phyloP scores from a whole-genome alignment of 2,113 vertebrate genomes.

The Psilopogon haemacephalus region DNA sequence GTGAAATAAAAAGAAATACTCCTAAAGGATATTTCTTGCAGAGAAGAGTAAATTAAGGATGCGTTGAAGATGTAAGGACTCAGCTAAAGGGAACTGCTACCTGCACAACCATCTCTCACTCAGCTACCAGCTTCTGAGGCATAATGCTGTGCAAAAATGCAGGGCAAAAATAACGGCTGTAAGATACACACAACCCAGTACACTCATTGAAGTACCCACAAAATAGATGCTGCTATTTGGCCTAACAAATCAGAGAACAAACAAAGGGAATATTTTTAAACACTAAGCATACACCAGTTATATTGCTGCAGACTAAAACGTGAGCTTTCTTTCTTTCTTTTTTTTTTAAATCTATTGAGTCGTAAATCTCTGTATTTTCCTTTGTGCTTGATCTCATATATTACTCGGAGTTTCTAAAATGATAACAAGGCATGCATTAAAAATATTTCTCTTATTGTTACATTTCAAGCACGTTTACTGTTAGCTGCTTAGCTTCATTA shows the following conservation, averaged over 20 bases:
- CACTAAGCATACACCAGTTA: conserved; percentile 7
- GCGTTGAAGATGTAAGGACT: conserved; percentile 1
- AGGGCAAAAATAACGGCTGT: neutral
- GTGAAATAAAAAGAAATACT: conserved; percentile 51
- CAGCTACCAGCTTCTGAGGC: neutral
- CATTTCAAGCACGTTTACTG: conserved; percentile 84
- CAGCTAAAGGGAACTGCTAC: conserved; percentile 14
- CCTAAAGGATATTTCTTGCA: conserved; percentile 28
- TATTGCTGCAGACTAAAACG: conserved; percentile 52
- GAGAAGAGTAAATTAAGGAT: conserved; percentile 45
- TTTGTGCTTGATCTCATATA: conserved; percentile 65
- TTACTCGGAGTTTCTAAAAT: conserved; percentile 73
- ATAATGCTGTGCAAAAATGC: conserved; percentile 14
- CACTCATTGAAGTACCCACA: neutral
- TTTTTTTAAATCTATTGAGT: conserved; percentile 30
- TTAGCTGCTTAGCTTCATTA: conserved; percentile 84
- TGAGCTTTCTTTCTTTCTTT: neutral
- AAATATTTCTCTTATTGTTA: conserved; percentile 84
- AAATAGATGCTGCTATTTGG: conserved; percentile 37
- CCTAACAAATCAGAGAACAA: conserved; percentile 51
- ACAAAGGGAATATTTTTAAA: conserved; percentile 52
- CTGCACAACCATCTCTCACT: neutral
- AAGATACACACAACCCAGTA: neutral
- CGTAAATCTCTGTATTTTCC: conserved; percentile 63
- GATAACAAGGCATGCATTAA: conserved; percentile 76